Evolutionary conservation across 2,113 vertebrate species (phyloP).

Genomic region (Corythornis madagascariensis): DNA sequence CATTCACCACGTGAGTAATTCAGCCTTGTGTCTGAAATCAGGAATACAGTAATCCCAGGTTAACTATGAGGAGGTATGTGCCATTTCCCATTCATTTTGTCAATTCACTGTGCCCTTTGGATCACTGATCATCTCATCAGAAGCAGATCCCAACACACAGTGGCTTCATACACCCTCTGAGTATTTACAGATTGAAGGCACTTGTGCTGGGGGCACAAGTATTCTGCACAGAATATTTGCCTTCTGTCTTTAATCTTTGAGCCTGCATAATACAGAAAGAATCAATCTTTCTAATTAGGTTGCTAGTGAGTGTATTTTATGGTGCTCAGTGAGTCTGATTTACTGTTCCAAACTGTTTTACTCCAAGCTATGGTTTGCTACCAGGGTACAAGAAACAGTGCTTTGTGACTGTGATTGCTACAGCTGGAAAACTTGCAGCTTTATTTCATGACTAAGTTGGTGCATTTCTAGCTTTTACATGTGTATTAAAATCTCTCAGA

Average conservation of each 20-base stretch:
- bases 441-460: not conserved
- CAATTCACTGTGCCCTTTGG: not conserved
- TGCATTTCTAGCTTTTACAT: not conserved
- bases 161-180: not conserved
- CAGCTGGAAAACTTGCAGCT: not conserved
- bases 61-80: not conserved
- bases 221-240: conserved; percentile 37
- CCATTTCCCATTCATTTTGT: not conserved
- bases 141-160: not conserved
- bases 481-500: not conserved
- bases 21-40: not conserved
- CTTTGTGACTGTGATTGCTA: not conserved
- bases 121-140: not conserved
- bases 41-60: not conserved
- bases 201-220: not conserved
- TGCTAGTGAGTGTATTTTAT: not conserved
- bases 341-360: not conserved
- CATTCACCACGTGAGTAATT: not conserved
- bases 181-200: not conserved
- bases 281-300: conserved; percentile 55
- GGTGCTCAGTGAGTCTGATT: not conserved
- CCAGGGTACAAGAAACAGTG: not conserved
- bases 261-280: conserved; percentile 2
- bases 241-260: conserved; percentile 50
- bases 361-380: not conserved